Evolutionary conservation across 1,140 invertebrate species (phyloP).

Genomic region (Pseudomyrmex pallidus): DNA sequence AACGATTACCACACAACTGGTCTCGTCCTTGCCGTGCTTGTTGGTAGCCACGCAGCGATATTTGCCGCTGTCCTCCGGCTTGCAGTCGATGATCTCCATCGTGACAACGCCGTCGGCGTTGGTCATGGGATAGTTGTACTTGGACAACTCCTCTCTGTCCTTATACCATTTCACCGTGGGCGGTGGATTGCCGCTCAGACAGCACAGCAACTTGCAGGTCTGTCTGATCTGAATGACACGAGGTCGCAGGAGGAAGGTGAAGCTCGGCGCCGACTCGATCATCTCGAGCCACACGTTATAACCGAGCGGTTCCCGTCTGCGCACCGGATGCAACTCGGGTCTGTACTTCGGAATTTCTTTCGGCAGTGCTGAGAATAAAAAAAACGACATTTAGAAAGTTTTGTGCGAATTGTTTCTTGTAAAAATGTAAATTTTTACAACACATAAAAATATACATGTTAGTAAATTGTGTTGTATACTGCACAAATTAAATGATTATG

Average conservation of each 20-base stretch:
- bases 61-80: constrained; percentile 97
- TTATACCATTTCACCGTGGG: constrained; percentile 97
- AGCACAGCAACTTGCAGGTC: constrained; percentile 98
- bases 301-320: constrained; percentile 92
- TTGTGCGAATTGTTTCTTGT: constrained; percentile 1
- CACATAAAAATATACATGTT: too few species aligned
- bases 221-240: constrained; percentile 98
- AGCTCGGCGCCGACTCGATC: constrained; percentile 95
- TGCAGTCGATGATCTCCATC: constrained; percentile 98
- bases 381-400: background rate
- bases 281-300: constrained; percentile 96
- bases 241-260: constrained; percentile 98
- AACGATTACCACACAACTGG: constrained; percentile 97
- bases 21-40: constrained; percentile 96
- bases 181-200: constrained; percentile 96
- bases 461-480: too few species aligned
- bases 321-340: constrained; percentile 89
- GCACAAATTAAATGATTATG: too few species aligned
- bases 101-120: constrained; percentile 97
- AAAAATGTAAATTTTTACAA: constrained; percentile 3
- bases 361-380: constrained; percentile 89
- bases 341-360: constrained; percentile 92
- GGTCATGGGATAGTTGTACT: constrained; percentile 95
- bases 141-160: constrained; percentile 95
- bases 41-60: constrained; percentile 98